A percentile compares a stretch with the other conserved stretches of the same genome.
Conservation (phyloP, 2,113 vertebrate genomes). For the Forbesichthys papilliferus region DNA sequence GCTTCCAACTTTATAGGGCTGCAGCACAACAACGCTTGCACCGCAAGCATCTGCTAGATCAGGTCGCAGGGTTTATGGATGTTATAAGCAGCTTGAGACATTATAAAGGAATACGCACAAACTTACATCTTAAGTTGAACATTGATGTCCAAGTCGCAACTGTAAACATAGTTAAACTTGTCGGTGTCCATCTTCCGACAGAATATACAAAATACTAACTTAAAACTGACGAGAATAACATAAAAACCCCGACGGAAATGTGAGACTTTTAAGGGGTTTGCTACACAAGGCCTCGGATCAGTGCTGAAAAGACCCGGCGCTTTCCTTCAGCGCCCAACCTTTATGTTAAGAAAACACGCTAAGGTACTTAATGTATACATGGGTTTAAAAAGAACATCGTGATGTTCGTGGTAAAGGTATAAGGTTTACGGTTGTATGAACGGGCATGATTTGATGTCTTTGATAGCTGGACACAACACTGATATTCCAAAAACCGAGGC, state of each 20-base stretch:
- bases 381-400: neutral
- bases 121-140: constrained; percentile 98
- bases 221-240: constrained; percentile 40
- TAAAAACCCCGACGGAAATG: constrained; percentile 42
- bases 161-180: constrained; percentile 93
- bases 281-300: constrained; percentile 58
- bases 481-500: constrained; percentile 18
- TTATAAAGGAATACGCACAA: neutral
- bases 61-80: constrained; percentile 31
- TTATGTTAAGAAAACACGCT: neutral
- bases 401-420: constrained; percentile 37
- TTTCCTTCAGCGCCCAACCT: neutral
- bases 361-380: neutral
- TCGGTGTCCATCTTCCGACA: constrained; percentile 82
- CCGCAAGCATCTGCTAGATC: neutral
- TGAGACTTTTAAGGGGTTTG: constrained; percentile 33
- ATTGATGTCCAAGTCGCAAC: constrained; percentile 95
- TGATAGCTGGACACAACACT: constrained; percentile 53
- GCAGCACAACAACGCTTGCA: neutral
- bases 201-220: constrained; percentile 27
- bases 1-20: neutral
- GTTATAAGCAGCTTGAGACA: constrained; percentile 22
- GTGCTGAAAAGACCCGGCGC: constrained; percentile 10
- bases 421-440: constrained; percentile 35
- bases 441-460: constrained; percentile 59